Evolutionary conservation across 2,888 invertebrate genomes (phyloP).

Genomic region (Plebejus argus): DNA sequence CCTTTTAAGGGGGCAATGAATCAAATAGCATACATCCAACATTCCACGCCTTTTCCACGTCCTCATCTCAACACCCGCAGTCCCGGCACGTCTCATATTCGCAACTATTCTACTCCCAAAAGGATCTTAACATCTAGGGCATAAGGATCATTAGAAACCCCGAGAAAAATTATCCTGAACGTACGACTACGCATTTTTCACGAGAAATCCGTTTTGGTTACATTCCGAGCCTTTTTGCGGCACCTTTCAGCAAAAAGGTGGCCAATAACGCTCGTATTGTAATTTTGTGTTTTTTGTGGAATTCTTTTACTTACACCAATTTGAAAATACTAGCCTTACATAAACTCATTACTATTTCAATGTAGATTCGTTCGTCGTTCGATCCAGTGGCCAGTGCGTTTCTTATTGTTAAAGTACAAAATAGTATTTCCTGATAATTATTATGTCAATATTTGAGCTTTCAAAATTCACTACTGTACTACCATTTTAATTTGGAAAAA

Average conservation of each 20-base stretch:
- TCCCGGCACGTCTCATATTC: not conserved
- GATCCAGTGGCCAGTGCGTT: too few species aligned
- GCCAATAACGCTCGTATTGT: not conserved
- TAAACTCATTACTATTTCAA: not conserved
- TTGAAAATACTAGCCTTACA: not conserved
- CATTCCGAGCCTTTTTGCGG: conserved; percentile 19
- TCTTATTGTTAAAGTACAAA: too few species aligned
- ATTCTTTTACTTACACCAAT: not conserved
- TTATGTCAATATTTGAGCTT: too few species aligned
- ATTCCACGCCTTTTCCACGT: conserved; percentile 19
- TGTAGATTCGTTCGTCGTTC: not conserved
- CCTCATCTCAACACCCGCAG: conserved; percentile 10
- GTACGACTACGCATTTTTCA: conserved; percentile 22
- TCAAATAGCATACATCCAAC: conserved; percentile 16
- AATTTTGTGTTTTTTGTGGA: not conserved
- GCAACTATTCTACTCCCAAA: not conserved
- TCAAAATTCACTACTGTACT: too few species aligned
- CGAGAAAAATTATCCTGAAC: not conserved
- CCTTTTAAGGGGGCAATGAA: not conserved
- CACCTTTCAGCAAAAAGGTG: conserved; percentile 10
- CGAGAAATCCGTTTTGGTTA: conserved; percentile 17
- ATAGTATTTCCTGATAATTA: too few species aligned
- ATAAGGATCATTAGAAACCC: not conserved
- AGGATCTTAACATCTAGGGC: not conserved
- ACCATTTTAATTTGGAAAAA: too few species aligned